Evolutionary conservation across 2,797 vertebrate genomes (phyloP).

Genomic region (Helicolenus hilgendorfi): DNA sequence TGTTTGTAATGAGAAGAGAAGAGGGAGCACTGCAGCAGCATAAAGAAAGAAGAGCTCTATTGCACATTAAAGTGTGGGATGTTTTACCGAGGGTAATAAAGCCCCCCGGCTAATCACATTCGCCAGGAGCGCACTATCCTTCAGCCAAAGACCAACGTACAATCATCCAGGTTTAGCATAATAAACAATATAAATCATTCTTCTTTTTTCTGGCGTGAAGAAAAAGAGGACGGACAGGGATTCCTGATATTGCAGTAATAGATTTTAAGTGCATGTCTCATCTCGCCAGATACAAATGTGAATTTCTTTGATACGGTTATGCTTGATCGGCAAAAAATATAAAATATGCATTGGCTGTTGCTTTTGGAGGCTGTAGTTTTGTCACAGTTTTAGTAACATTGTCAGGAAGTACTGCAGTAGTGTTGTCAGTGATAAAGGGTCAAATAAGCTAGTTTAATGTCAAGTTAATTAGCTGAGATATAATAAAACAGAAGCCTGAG

Average conservation of each 20-base stretch:
- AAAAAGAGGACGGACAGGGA: conserved; percentile 1
- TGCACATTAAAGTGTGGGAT: conserved; percentile 87
- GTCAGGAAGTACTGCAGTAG: background rate
- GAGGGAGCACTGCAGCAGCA: conserved; percentile 77
- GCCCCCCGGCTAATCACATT: conserved; percentile 85
- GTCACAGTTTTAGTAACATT: background rate
- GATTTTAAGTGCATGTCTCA: conserved; percentile 18
- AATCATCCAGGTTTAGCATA: conserved; percentile 67
- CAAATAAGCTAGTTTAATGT: background rate
- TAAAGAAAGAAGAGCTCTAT: conserved; percentile 83
- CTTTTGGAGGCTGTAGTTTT: conserved; percentile 6
- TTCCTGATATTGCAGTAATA: conserved; percentile 30
- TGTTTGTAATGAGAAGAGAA: conserved; percentile 86
- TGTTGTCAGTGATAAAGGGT: background rate
- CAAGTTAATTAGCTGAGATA: background rate
- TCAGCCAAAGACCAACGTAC: conserved; percentile 70
- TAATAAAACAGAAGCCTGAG: background rate
- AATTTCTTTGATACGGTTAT: conserved; percentile 46
- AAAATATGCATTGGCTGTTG: conserved; percentile 2
- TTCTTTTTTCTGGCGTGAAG: conserved; percentile 10
- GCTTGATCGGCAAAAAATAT: conserved; percentile 38
- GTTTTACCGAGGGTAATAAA: conserved; percentile 89
- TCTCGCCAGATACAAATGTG: conserved; percentile 16
- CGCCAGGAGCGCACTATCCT: conserved; percentile 72
- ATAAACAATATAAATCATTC: conserved; percentile 48